Base-by-base conservation (phyloP, 2,888 invertebrate genomes). In the Pterostichus niger region DNA sequence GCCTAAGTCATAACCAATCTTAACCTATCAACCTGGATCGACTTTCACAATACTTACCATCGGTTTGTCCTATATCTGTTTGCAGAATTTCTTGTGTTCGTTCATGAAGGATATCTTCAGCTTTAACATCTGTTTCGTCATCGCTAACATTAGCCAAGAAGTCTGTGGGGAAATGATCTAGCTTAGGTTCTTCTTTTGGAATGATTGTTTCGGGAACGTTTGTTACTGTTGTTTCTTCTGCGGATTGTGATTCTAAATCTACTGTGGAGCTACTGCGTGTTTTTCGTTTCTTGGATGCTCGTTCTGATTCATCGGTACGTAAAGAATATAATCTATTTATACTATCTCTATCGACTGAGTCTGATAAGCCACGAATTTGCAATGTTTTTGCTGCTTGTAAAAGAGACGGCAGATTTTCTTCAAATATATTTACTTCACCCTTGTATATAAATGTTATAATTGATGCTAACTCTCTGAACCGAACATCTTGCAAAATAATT, bases 341-440 rank as follows among this genome's bases (percentile, higher is more conserved):
- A 61, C 77, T 77, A 24, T 83, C 83, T 54, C 46, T 64, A n/a
- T 77, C 77, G 6, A 77, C 83, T 24, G 83, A 77, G 33, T 83
- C 83, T 6, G 94, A 94, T 56, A 95, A 89, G 2, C 94, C 95
- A 88, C 94, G 93, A 84, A 95, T 93, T 88, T 94, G 93, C 82
- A 95, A 88, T 6, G 93, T 92, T 87, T 94, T 94, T 0, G 94
- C 95, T 49, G 94, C 94, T 88, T 94, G 93, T 84, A 95, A 88
- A 75, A 95, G 90, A 82, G 93, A 91, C 56, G 93, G 93, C 85
- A 95, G 90, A 87, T 94, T 94, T 86, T 94, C 93, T 87, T 94
- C 94, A 68, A 94, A 93, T 68, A 95, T 94, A 89, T 94, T 93
- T 17, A 95, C 94, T 89, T 95, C 94, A 6, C 95, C 95, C 87